Evolutionary conservation across 2,888 invertebrate species (phyloP).

Genomic region (Penaeus monodon): DNA sequence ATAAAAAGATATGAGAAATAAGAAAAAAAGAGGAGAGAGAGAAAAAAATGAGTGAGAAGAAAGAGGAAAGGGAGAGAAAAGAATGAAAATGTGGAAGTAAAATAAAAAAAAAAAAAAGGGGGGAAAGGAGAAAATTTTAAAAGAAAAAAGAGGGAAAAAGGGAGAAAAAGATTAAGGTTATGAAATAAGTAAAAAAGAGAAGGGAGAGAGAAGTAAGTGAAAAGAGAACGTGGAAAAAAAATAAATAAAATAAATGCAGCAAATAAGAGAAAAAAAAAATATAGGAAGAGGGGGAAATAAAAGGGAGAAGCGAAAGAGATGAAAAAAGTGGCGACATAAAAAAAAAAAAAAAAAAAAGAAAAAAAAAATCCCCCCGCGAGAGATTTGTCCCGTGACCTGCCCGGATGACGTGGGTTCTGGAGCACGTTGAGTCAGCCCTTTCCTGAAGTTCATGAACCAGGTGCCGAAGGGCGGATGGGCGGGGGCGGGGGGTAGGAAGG

Average conservation of each 20-base stretch:
- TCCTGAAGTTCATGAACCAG: conserved; percentile 1
- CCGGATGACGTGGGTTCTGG: no score
- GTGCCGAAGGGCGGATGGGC: neutral
- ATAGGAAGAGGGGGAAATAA: neutral
- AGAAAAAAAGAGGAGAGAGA: neutral
- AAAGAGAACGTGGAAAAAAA: neutral
- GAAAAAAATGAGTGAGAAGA: no score
- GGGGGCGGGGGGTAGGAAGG: neutral
- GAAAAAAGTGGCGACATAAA: no score
- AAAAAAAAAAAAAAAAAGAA: no score
- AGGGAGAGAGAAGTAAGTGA: neutral
- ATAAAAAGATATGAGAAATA: no score
- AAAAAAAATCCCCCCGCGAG: no score
- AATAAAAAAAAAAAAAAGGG: no score
- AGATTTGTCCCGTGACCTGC: no score
- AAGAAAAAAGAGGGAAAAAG: neutral
- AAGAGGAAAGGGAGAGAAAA: no score
- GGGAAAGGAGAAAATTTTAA: neutral
- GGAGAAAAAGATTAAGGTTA: neutral
- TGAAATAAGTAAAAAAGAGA: neutral
- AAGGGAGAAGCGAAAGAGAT: no score
- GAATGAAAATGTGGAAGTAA: neutral
- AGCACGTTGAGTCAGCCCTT: no score
- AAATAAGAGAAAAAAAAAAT: neutral
- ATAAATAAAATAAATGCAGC: neutral